Evolutionary conservation across 2,113 vertebrate genomes (phyloP).

Genomic region (mouse (Mus musculus)): DNA sequence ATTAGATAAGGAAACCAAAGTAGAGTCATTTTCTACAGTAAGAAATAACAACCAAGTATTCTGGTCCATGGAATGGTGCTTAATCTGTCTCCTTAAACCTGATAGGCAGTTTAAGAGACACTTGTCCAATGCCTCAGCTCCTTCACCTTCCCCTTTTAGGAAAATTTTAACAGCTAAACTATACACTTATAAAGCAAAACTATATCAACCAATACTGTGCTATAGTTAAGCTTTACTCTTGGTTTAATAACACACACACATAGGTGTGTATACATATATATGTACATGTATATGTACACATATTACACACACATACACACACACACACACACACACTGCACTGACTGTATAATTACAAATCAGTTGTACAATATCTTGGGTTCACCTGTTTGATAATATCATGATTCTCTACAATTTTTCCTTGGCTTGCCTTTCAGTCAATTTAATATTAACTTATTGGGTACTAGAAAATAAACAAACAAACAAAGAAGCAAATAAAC

Average conservation of each 20-base stretch:
- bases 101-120: background rate
- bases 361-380: background rate
- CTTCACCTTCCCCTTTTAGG: background rate
- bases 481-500: too few relatives aligned
- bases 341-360: too few relatives aligned
- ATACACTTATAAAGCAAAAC: background rate
- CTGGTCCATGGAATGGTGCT: background rate
- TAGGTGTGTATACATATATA: background rate
- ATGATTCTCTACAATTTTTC: background rate
- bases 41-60: background rate
- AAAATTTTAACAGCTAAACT: background rate
- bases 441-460: background rate
- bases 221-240: background rate
- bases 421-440: background rate
- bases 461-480: background rate
- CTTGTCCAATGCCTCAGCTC: background rate
- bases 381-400: background rate
- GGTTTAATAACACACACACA: background rate
- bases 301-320: too few relatives aligned
- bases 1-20: background rate
- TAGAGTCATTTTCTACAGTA: slow-evolving; percentile 36
- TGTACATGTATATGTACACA: background rate
- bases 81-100: slow-evolving; percentile 8
- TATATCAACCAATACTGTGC: background rate
- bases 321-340: background rate